phyloP scores from a whole-genome alignment of 2,888 invertebrate species.

The Acanthosepion lycidas region DNA sequence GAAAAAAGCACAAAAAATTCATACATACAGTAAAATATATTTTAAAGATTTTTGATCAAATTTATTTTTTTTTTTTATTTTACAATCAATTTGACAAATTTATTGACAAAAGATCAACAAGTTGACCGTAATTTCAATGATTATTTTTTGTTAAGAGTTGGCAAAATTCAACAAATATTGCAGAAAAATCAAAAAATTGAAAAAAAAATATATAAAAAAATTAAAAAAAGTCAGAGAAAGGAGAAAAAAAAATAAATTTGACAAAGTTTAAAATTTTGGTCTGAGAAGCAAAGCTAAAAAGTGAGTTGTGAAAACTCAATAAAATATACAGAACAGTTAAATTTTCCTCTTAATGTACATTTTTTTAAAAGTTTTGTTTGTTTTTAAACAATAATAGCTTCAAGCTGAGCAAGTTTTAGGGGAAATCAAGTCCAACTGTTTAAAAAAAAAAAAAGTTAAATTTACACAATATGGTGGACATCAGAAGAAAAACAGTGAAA shows the following conservation, averaged over 20 bases:
- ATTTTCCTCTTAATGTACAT: too few relatives aligned
- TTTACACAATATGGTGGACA: not conserved
- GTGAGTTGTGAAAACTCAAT: not conserved
- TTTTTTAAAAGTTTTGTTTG: too few relatives aligned
- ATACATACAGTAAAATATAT: not conserved
- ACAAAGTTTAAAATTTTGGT: not conserved
- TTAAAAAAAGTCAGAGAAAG: too few relatives aligned
- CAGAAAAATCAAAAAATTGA: too few relatives aligned
- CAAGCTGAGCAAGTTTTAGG: too few relatives aligned
- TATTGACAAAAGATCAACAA: conserved; percentile 33
- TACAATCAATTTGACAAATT: not conserved
- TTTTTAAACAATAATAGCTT: too few relatives aligned
- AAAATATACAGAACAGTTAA: not conserved
- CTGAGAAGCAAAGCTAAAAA: not conserved
- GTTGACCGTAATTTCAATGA: not conserved
- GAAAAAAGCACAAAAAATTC: not conserved
- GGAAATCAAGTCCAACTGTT: too few relatives aligned
- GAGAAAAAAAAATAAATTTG: too few relatives aligned
- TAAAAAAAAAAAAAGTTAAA: too few relatives aligned
- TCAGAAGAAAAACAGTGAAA: not conserved
- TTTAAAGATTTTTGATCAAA: not conserved
- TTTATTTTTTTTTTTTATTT: not conserved
- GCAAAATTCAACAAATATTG: too few relatives aligned
- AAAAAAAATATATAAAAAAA: too few relatives aligned
- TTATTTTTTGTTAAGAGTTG: not conserved